Evolutionary conservation across 2,113 vertebrate species (phyloP).

Genomic region (Saimiri boliviensis): DNA sequence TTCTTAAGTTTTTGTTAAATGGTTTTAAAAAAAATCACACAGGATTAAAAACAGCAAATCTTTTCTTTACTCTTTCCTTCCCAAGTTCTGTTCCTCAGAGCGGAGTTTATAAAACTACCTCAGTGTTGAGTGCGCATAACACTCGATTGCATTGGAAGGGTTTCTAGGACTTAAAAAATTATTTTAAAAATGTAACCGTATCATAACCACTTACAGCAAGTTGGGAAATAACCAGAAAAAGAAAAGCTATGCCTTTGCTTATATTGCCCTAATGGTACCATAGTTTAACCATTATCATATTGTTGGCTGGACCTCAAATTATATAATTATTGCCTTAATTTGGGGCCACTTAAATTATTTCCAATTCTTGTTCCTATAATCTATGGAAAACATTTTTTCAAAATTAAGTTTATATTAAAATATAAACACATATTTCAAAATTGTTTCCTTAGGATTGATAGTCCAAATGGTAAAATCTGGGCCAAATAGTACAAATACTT

Average conservation of each 20-base stretch:
- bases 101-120: background rate
- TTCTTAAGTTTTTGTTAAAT: background rate
- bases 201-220: background rate
- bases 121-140: background rate
- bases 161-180: background rate
- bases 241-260: slow-evolving; percentile 9
- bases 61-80: background rate
- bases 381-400: slow-evolving; percentile 15
- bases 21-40: background rate
- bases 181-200: background rate
- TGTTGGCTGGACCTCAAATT: slow-evolving; percentile 34
- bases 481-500: background rate
- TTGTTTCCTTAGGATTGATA: slow-evolving; percentile 16
- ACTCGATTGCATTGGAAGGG: background rate
- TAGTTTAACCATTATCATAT: slow-evolving; percentile 43
- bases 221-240: background rate
- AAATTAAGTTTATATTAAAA: too few relatives aligned
- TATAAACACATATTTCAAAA: background rate
- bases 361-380: slow-evolving; percentile 47
- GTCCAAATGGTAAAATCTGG: background rate
- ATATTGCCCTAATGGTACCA: background rate
- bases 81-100: background rate
- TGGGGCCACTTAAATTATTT: slow-evolving; percentile 31
- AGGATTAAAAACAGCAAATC: background rate
- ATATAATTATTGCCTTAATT: slow-evolving; percentile 55